Conservation (phyloP, 2,797 vertebrate genomes). For the Eremophila alpestris region DNA sequence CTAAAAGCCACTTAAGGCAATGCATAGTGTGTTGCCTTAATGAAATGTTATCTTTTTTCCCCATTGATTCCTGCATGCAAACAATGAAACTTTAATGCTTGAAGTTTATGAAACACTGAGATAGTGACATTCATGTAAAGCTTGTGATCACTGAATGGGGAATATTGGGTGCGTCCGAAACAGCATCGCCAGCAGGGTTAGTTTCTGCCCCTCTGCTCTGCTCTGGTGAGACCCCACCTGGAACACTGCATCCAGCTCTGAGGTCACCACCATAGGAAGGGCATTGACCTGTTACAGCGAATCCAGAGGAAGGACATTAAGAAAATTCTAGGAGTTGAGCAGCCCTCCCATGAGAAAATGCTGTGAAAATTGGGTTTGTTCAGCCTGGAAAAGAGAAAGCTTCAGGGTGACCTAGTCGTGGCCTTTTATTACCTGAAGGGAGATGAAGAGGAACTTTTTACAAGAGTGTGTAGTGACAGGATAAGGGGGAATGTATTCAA, state of each 20-base stretch:
- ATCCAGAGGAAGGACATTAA: background rate
- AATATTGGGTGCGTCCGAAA: background rate
- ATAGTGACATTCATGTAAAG: background rate
- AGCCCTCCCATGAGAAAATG: background rate
- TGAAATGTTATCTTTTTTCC: background rate
- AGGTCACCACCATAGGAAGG: background rate
- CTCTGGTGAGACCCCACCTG: background rate
- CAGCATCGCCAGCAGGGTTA: rapidly evolving
- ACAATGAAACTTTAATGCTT: background rate
- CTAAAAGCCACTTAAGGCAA: background rate
- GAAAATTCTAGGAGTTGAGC: background rate
- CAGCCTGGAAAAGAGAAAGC: background rate
- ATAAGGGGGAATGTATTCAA: background rate
- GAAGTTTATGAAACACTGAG: background rate
- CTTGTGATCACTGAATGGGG: background rate
- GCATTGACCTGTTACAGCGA: rapidly evolving
- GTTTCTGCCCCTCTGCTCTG: background rate
- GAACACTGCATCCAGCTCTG: background rate
- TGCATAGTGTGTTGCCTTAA: background rate
- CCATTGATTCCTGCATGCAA: background rate
- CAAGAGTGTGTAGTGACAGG: rapidly evolving
- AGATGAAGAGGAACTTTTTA: background rate
- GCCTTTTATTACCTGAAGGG: background rate
- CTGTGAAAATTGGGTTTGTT: background rate
- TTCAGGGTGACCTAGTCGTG: background rate